Evolutionary conservation across 35 echinoderm and acorn worm species (phyloP).

Genomic region (Acanthaster planci): DNA sequence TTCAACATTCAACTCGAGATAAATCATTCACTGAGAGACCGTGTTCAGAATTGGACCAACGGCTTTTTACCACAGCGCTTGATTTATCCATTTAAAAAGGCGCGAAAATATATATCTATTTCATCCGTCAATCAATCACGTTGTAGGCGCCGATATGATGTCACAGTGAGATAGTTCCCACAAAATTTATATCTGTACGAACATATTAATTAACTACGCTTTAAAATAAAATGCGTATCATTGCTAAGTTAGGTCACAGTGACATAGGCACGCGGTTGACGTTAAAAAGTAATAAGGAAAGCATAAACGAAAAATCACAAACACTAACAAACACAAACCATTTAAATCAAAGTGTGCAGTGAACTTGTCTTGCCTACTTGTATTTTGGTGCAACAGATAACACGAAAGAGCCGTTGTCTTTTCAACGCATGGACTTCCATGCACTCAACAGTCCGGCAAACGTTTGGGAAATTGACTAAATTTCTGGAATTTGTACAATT

Average conservation of each 20-base stretch:
- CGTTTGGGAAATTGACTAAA: background rate
- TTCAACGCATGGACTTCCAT: background rate
- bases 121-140: slow-evolving; percentile 13
- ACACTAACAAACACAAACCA: slow-evolving; percentile 7
- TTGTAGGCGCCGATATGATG: slow-evolving; percentile 4
- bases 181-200: background rate
- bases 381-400: background rate
- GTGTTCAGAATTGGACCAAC: background rate
- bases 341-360: background rate
- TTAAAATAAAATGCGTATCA: background rate
- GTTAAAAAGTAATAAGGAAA: background rate
- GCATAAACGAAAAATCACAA: background rate
- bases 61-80: slow-evolving; percentile 2
- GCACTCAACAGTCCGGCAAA: background rate
- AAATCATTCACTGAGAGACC: background rate
- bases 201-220: slow-evolving; percentile 14
- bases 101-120: slow-evolving; percentile 22
- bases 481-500: slow-evolving; percentile 12
- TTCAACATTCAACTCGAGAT: background rate
- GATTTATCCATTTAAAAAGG: slow-evolving; percentile 25
- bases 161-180: background rate
- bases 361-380: background rate
- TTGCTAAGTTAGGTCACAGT: background rate
- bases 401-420: slow-evolving; percentile 3
- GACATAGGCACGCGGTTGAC: background rate